Evolutionary conservation across 1,140 invertebrate species (phyloP), one percentile per base, ranked within the genome.

Genomic region (Drosophila leontia): DNA sequence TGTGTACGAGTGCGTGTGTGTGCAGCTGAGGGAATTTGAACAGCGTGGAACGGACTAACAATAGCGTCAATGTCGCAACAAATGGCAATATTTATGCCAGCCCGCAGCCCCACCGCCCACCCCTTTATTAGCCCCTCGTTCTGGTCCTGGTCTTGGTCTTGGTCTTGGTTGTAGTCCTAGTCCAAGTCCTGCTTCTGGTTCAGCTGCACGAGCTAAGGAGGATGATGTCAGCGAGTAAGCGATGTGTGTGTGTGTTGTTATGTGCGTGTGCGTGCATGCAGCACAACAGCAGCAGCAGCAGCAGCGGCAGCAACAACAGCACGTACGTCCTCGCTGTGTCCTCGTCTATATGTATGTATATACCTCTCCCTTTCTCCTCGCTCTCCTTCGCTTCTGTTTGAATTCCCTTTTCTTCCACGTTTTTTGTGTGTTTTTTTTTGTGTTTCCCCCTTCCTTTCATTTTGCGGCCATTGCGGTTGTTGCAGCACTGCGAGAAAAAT

Each of bases 211-310:
- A 68, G 50, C 78, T 50, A 80, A 67, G 69, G 70, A 68, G 71
- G 84, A 88, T 90, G 85, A 88, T 90, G 85, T 88, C 85, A 88
- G 85, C 85, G 85, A 81, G 74, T 67, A 39, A 29, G 19, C 39
- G 41, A 35, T 32, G 53, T 44, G 50, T 67, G 47, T 44, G 56
- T 67, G 47, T 57, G 53, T 64, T 61, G 55, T 12, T 39, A 35
- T 56, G 53, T 56, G 53, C 35, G 53, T 65, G 42, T 69, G 59
- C 71, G 56, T 72, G 56, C 75, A 82, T 82, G 74, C 80, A 82
- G 75, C 78, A 78, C 67, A 78, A 58, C 68, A 75, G 62, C 78
- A 68, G 70, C 60, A 64, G 50, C 63, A 56, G 50, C 63, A 56
- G 37, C 60, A 62, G 47, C 26, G 26, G 13, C 50, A 37, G 55